Evolutionary conservation across 2,113 vertebrate genomes (phyloP), one percentile per base, ranked within the genome.

Genomic region (Sprattus sprattus): DNA sequence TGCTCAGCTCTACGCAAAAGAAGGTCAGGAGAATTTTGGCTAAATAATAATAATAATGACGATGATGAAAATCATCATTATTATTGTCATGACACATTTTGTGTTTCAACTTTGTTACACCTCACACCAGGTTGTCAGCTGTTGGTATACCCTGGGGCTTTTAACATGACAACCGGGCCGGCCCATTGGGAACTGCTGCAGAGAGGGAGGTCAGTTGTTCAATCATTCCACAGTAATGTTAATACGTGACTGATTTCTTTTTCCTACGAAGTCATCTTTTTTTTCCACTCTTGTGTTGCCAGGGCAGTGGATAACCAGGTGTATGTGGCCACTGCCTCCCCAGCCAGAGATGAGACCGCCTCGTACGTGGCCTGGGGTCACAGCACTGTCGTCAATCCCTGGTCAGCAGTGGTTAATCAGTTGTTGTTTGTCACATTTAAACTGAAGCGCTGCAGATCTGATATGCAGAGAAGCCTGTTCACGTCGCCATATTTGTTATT

Each of bases 101-200:
- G 1, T 75, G 20, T 81, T 18, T 45, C 84, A 25, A 28, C 11
- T 7, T 3, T 25, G 28, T 28, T 25, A 52, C 57, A 52, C 18
- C 75, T 16, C 71, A 60, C 71, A 20, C 32, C 88, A 99, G 98
- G 97, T 57, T 99, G 98, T 89, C 97, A 98, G 92, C 93, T 99
- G 91, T 91, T 99, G 90, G 94, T 99, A 8, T 99, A 99, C 90
- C 98, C 98, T 0, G 97, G 97, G 84, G 98, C 98, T 89, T 99
- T 99, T 92, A 99, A 99, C 92, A 90, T 99, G 96, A 99, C 97
- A 45, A 99, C 98, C 0, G 98, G 98, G 52, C 97, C 98, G 1
- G 97, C 97, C 83, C 98, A 99, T 67, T 99, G 98, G 98, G 98
- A 99, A 88, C 92, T 99, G 67, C 93, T 99, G 3, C 98, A 99